phyloP scores from a whole-genome alignment of 2,113 vertebrate species.

The Eonycteris spelaea region DNA sequence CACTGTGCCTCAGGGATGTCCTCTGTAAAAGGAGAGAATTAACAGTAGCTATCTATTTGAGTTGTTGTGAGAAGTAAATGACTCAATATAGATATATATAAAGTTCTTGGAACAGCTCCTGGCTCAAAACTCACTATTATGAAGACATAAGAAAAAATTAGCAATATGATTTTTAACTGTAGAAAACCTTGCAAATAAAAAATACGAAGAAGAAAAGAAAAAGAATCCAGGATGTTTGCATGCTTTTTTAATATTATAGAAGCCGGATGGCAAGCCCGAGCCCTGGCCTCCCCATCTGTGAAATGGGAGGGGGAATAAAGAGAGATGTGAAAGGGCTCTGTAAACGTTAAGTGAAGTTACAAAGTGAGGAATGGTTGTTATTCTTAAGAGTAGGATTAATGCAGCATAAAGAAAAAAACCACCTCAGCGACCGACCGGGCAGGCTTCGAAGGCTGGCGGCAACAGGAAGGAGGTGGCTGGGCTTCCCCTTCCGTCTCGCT shows the following conservation, averaged over 20 bases:
- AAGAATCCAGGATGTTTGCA: neutral
- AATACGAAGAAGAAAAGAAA: neutral
- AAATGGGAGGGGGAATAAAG: neutral
- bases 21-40: neutral
- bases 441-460: neutral
- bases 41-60: neutral
- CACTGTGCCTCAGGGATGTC: neutral
- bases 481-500: constrained; percentile 26
- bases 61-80: neutral
- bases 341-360: neutral
- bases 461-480: constrained; percentile 41
- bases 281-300: neutral
- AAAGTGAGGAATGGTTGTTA: neutral
- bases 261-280: neutral
- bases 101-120: neutral
- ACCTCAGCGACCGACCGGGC: neutral
- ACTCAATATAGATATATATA: neutral
- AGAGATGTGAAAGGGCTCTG: neutral
- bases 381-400: neutral
- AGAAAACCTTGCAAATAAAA: neutral
- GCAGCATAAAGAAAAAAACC: neutral
- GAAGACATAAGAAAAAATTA: neutral
- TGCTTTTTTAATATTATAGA: neutral
- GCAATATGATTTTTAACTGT: neutral
- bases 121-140: neutral